Evolutionary conservation across 2,797 vertebrate genomes (phyloP).

Genomic region (Trematomus bernacchii): DNA sequence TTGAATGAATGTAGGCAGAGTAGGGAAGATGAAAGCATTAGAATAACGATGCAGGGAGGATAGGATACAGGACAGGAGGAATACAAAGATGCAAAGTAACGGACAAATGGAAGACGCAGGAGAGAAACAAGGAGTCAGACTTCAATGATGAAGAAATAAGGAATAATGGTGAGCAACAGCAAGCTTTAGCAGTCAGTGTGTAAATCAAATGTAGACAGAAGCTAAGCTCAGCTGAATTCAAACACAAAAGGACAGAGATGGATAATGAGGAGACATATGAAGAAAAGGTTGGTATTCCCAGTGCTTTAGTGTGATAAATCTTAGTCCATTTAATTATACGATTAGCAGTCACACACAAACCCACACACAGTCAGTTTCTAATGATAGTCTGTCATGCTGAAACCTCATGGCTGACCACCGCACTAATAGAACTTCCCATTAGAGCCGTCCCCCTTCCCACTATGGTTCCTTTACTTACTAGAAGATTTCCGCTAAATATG

Average conservation of each 20-base stretch:
- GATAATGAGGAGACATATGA: constrained; percentile 25
- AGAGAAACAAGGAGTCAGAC: constrained; percentile 31
- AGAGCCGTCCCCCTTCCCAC: constrained; percentile 59
- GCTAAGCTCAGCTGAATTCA: constrained; percentile 44
- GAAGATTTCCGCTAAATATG: constrained; percentile 77
- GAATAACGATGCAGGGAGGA: constrained; percentile 36
- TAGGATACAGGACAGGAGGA: constrained; percentile 9
- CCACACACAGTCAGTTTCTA: constrained; percentile 40
- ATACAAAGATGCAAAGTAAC: constrained; percentile 44
- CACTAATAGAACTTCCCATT: constrained; percentile 72
- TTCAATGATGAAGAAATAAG: constrained; percentile 37
- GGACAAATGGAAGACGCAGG: constrained; percentile 35
- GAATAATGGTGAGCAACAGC: constrained; percentile 31
- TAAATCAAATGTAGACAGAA: constrained; percentile 40
- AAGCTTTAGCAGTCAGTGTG: constrained; percentile 1
- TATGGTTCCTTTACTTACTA: constrained; percentile 80
- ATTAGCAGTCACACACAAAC: constrained; percentile 41
- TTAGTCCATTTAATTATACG: constrained; percentile 60
- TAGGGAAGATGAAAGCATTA: constrained; percentile 49
- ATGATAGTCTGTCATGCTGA: constrained; percentile 61
- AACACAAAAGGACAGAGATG: constrained; percentile 49
- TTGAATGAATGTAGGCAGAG: constrained; percentile 50
- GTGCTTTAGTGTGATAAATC: constrained; percentile 62
- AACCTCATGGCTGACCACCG: constrained; percentile 62
- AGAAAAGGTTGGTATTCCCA: constrained; percentile 46